Percentiles rank a stretch among this genome's conserved stretches.
Conservation (phyloP, 53 echinoderm and acorn worm genomes). For the Luidia sarsii region DNA sequence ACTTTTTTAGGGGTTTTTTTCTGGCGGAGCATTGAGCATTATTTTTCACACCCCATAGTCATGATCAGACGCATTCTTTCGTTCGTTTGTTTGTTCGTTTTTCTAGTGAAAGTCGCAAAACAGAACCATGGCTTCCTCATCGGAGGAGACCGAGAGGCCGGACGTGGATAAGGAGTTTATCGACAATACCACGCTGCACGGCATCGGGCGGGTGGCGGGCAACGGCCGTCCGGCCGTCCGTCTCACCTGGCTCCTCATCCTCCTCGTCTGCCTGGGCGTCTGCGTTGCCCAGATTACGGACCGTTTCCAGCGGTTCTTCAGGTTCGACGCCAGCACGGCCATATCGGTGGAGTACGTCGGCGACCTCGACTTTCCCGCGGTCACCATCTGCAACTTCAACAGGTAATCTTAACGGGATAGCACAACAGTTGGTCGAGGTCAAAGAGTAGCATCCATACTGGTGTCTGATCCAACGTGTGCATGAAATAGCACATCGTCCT, state of each 20-base stretch:
- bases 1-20: no score
- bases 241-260: constrained; percentile 6
- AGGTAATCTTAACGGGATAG: constrained; percentile 5
- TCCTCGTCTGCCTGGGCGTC: constrained; percentile 20
- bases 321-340: constrained; percentile 7
- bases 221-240: background rate
- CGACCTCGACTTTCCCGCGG: constrained; percentile 13
- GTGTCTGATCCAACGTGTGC: no score
- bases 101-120: no score
- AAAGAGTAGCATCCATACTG: no score
- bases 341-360: constrained; percentile 7
- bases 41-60: no score
- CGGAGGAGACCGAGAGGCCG: background rate
- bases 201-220: constrained; percentile 12
- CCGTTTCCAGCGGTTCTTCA: background rate
- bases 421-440: no score
- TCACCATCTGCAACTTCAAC: constrained; percentile 30
- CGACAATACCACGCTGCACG: constrained; percentile 29
- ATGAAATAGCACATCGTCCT: no score
- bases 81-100: no score
- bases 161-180: constrained; percentile 35
- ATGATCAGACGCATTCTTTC: no score
- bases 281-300: background rate
- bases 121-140: no score
- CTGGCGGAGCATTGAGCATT: no score